These are phyloP conservation scores for Acrossocheilus wenchowensis DNA, from an alignment of 2,797 vertebrate species.

Conservation along the genomic window DNA sequence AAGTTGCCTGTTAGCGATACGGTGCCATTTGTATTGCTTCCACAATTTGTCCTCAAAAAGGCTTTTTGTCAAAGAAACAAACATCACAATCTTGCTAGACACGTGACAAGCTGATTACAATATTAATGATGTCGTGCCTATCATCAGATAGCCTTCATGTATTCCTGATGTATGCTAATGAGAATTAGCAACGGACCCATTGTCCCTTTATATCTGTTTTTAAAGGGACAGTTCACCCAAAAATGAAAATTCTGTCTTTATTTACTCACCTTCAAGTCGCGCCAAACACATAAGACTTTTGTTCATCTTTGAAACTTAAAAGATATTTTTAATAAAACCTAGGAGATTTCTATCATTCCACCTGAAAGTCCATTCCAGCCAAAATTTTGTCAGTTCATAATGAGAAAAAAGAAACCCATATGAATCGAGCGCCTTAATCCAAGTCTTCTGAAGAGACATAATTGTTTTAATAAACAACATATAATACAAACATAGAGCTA, in stretches of 20 bases:
- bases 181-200: conserved; percentile 31
- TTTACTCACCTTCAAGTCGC: background rate
- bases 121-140: conserved; percentile 57
- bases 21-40: conserved; percentile 35
- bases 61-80: conserved; percentile 41
- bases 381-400: background rate
- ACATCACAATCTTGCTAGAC: conserved; percentile 48
- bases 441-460: background rate
- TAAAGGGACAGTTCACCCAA: background rate
- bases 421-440: background rate
- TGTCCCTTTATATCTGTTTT: conserved; percentile 40
- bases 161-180: conserved; percentile 57
- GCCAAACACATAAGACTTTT: background rate
- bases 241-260: background rate
- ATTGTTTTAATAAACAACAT: background rate
- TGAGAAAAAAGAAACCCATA: background rate
- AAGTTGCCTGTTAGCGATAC: conserved; percentile 6
- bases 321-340: conserved; percentile 3
- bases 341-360: background rate
- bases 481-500: background rate
- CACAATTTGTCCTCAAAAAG: conserved; percentile 25
- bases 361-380: background rate
- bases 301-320: background rate
- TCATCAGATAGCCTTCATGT: conserved; percentile 41
- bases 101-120: conserved; percentile 58